A percentile compares a stretch with the other conserved stretches of the same genome.
Conservation (phyloP, 2,888 invertebrate species). For the Orchesella flavescens region DNA sequence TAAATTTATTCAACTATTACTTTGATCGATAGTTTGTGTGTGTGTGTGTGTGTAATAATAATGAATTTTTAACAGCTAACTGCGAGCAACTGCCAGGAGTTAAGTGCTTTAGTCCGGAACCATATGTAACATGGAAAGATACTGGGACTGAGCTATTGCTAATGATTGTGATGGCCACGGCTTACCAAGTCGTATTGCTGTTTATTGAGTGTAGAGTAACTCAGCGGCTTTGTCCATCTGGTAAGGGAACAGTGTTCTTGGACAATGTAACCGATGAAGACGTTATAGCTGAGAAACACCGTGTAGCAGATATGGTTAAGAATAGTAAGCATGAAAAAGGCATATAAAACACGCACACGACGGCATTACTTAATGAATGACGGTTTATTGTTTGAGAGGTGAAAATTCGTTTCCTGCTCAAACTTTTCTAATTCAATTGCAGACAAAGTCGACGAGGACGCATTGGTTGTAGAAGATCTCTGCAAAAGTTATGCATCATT, state of each 20-base stretch:
- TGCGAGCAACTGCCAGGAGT: slow-evolving; percentile 36
- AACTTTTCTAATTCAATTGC: neutral
- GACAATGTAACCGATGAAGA: slow-evolving; percentile 6
- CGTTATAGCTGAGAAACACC: neutral
- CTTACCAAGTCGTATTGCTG: slow-evolving; percentile 13
- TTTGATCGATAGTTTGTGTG: too few species aligned
- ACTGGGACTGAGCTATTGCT: neutral
- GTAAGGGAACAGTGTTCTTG: neutral
- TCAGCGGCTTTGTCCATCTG: neutral
- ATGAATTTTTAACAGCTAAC: too few species aligned
- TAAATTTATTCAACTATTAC: too few species aligned
- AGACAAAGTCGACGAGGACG: neutral
- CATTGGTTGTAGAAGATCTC: slow-evolving; percentile 54
- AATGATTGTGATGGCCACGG: slow-evolving; percentile 4
- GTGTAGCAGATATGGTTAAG: slow-evolving; percentile 14
- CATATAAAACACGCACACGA: too few species aligned
- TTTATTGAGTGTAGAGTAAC: slow-evolving; percentile 38
- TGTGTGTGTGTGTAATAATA: too few species aligned
- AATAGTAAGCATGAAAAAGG: too few species aligned
- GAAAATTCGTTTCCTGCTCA: too few species aligned
- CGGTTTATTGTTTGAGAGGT: too few species aligned
- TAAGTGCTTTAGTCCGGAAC: slow-evolving; percentile 61
- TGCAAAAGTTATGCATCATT: slow-evolving; percentile 73
- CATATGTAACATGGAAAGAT: slow-evolving; percentile 59
- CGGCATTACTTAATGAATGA: too few species aligned